Conservation (phyloP, 2,113 vertebrate genomes). For the Tiliqua scincoides region DNA sequence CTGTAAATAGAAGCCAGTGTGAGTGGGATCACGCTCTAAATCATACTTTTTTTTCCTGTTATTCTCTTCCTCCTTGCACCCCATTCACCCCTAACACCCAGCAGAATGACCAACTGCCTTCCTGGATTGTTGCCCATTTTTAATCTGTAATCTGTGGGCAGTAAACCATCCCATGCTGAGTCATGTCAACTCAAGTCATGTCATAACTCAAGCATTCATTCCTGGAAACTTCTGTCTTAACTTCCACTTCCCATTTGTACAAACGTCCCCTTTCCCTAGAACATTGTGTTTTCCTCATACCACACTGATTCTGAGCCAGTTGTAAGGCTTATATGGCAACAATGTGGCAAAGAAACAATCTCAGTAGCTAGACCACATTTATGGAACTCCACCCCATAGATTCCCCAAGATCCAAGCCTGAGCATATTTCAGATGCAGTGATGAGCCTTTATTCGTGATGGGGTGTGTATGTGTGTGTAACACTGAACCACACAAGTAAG, state of each 20-base stretch:
- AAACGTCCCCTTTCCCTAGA: not conserved
- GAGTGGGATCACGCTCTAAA: not conserved
- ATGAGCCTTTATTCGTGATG: not conserved
- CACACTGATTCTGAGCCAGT: rapidly evolving
- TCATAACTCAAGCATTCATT: constrained; percentile 2
- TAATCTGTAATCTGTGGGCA: not conserved
- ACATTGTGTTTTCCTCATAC: not conserved
- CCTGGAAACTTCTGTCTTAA: not conserved
- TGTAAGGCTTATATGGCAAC: rapidly evolving
- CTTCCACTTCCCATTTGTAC: not conserved
- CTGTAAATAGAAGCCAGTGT: not conserved
- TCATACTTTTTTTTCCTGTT: not conserved
- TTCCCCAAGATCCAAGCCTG: not conserved
- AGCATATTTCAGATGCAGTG: constrained; percentile 14
- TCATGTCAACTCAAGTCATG: constrained; percentile 23
- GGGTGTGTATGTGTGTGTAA: no score
- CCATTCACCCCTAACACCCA: constrained; percentile 1
- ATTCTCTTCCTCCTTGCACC: constrained; percentile 29
- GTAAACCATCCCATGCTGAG: constrained; percentile 49
- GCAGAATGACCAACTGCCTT: not conserved
- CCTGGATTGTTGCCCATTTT: constrained; percentile 4
- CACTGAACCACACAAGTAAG: not conserved
- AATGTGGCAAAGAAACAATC: no score
- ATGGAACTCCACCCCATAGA: not conserved
- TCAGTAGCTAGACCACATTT: not conserved